Evolutionary conservation across 2,113 vertebrate genomes (phyloP).

Genomic region (Amia ocellicauda): DNA sequence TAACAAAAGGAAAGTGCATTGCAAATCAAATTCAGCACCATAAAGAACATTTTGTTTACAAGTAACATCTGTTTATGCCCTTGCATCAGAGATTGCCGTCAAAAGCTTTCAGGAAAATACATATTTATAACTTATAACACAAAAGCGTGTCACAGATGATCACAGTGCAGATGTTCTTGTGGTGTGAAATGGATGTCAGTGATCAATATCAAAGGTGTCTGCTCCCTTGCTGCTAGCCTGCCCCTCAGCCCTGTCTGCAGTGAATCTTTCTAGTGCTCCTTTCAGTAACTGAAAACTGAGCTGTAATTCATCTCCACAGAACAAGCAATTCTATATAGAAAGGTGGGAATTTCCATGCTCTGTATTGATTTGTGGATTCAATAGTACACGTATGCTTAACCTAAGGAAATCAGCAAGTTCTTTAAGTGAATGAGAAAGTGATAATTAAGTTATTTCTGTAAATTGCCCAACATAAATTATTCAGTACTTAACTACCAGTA

Average conservation of each 20-base stretch:
- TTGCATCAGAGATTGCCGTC: conserved; percentile 35
- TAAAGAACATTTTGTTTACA: conserved; percentile 43
- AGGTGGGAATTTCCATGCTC: no score
- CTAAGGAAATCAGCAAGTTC: no score
- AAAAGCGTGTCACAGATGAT: conserved; percentile 57
- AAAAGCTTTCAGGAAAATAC: conserved; percentile 48
- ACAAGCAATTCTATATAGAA: neutral
- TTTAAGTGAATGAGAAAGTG: no score
- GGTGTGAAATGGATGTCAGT: conserved; percentile 48
- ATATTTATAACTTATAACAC: conserved; percentile 67
- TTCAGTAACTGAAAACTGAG: conserved; percentile 39
- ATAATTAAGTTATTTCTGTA: no score
- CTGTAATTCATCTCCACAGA: conserved; percentile 1
- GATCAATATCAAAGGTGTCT: conserved; percentile 40
- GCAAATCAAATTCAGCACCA: neutral
- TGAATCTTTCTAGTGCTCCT: conserved; percentile 21
- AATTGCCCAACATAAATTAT: no score
- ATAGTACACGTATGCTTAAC: no score
- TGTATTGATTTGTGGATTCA: no score
- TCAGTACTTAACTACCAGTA: no score
- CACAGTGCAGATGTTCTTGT: conserved; percentile 38
- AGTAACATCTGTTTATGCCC: conserved; percentile 62
- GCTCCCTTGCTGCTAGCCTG: conserved; percentile 39
- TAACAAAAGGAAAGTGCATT: neutral
- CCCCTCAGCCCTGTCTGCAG: neutral